Percentiles rank a stretch among this genome's conserved stretches.
Evolutionary conservation across 2,113 vertebrate genomes (phyloP).

Genomic region (Nyctereutes procyonoides): DNA sequence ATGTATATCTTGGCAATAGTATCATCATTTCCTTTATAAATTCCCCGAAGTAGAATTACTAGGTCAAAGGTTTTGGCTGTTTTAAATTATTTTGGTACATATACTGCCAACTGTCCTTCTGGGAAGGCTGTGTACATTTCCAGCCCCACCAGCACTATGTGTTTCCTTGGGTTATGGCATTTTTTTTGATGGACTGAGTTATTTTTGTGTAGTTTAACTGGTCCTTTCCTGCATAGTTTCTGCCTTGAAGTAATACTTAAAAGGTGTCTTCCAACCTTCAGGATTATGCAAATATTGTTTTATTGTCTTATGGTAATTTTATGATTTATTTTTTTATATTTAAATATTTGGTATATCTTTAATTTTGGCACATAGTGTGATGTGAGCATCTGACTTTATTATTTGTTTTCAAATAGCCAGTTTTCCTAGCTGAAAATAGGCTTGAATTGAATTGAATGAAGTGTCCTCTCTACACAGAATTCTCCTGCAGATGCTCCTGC

Average conservation of each 20-base stretch:
- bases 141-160: fast-evolving
- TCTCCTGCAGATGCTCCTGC: neutral
- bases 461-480: neutral
- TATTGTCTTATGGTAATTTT: conserved; percentile 30
- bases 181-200: neutral
- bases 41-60: neutral
- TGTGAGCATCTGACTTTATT: neutral
- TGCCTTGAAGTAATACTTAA: conserved; percentile 5
- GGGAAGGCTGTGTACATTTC: neutral
- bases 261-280: neutral
- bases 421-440: no score
- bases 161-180: neutral
- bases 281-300: neutral
- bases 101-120: neutral
- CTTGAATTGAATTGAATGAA: neutral
- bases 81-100: neutral
- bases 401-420: neutral
- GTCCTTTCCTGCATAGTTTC: neutral
- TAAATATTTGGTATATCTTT: neutral
- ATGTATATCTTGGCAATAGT: neutral
- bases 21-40: neutral
- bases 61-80: conserved; percentile 10
- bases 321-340: neutral
- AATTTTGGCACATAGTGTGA: neutral
- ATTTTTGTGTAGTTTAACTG: neutral